Base-by-base conservation (phyloP, 2,888 invertebrate species). In the Asteroscopus sphinx region DNA sequence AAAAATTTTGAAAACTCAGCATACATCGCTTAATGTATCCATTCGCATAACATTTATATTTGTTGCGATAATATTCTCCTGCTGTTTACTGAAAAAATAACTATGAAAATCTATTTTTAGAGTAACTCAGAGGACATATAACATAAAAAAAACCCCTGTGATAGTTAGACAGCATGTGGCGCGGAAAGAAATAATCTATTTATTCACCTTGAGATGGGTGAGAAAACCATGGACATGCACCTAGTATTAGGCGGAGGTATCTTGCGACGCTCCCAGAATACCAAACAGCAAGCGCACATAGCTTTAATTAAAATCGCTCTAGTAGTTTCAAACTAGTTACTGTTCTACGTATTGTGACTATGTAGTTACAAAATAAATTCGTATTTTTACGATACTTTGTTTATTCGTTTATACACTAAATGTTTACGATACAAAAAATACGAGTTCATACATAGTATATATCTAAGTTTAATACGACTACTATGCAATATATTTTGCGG, bases 221-320 rank as follows among this genome's bases (percentile, higher is more conserved):
- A 57, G 46, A 48, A 37, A 30, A 36, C 39, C 39, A 46, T 37
- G 26, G n/a, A n/a, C n/a, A n/a, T n/a, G n/a, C n/a, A n/a, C 8
- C 2, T 16, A 8, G 7, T 36, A 44, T 35, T 60, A 35, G 51
- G 36, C n/a, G 8, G 42, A 33, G 39, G 35, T 49, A 37, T 47
- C 17, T 41, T 35, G 45, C 46, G 55, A 60, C 47, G 46, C 44
- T 56, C 13, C 12, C 51, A 36, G 77, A 74, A 76, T 76, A 76
- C 59, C 61, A 74, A 76, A 61, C 46, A 74, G 61, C 35, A 17
- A 52, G 39, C 46, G 12, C 17, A 45, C 55, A 59, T 44, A 57
- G 49, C 39, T 64, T 74, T 76, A 74, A 74, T 74, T 74, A 76
- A 70, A 74, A 67, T 62, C 26, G 55, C 42, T 58, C 37, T 33